Evolutionary conservation across 2,113 vertebrate species (phyloP).

Genomic region (Crotalus horridus): DNA sequence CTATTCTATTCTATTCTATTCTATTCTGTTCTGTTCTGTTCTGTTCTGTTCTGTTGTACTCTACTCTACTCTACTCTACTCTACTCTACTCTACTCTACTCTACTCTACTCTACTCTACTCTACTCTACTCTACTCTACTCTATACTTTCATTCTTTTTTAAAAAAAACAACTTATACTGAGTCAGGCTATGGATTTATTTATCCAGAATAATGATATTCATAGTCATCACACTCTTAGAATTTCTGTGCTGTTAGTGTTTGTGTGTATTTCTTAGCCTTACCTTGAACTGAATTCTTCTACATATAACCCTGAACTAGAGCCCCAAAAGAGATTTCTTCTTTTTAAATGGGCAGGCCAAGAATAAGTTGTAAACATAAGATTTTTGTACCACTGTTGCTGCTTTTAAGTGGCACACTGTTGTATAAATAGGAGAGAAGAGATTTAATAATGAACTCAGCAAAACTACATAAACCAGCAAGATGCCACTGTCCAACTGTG

Average conservation of each 20-base stretch:
- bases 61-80: no score
- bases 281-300: neutral
- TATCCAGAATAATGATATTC: neutral
- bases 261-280: neutral
- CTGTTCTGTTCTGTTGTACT: no score
- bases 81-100: no score
- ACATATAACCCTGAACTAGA: neutral
- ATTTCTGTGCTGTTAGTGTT: neutral
- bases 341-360: neutral
- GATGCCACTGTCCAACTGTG: neutral
- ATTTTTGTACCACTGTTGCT: neutral
- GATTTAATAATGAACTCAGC: neutral
- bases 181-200: neutral
- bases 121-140: no score
- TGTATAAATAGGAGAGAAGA: neutral
- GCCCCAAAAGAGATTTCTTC: neutral
- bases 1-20: no score
- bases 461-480: neutral
- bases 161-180: neutral
- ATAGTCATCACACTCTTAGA: neutral
- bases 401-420: neutral
- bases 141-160: neutral
- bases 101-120: no score
- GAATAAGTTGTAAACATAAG: neutral
- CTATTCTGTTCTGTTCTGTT: no score